These are phyloP conservation scores for Acanthurus leucopareius DNA, from an alignment of 2,797 vertebrate species.

Conservation along the genomic window DNA sequence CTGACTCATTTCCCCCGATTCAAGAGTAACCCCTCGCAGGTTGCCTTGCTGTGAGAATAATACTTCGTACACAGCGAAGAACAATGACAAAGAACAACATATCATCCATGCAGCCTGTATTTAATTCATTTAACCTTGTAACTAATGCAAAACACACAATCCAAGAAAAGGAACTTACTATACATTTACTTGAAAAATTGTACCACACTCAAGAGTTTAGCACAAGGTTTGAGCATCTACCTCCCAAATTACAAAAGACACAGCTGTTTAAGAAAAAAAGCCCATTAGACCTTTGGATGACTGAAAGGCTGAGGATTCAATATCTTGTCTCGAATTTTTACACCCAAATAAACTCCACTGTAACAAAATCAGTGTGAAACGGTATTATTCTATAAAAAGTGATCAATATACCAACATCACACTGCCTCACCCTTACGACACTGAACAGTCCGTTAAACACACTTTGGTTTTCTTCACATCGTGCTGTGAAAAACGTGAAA, in stretches of 20 bases:
- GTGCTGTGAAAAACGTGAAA: not conserved
- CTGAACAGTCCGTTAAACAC: not conserved
- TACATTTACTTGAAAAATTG: not conserved
- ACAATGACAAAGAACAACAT: constrained; percentile 21
- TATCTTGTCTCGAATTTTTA: not conserved
- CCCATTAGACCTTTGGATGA: not conserved
- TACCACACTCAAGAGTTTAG: not conserved
- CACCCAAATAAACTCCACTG: not conserved
- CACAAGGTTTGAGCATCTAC: not conserved
- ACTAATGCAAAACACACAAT: not conserved
- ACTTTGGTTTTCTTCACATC: constrained; percentile 20
- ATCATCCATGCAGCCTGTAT: not conserved
- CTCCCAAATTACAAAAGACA: not conserved
- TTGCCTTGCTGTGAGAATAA: constrained; percentile 46
- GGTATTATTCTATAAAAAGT: not conserved
- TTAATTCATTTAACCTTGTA: not conserved
- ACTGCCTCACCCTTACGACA: constrained; percentile 1
- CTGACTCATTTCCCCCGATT: constrained; percentile 84
- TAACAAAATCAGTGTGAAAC: not conserved
- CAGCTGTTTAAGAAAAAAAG: not conserved
- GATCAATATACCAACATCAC: not conserved
- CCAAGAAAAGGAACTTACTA: not conserved
- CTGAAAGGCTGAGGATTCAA: not conserved
- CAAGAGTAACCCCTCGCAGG: constrained; percentile 73
- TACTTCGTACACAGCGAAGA: constrained; percentile 13